Evolutionary conservation across 2,888 invertebrate species (phyloP), one percentile per base, ranked within the genome.

Genomic region (Tetragnatha montana): DNA sequence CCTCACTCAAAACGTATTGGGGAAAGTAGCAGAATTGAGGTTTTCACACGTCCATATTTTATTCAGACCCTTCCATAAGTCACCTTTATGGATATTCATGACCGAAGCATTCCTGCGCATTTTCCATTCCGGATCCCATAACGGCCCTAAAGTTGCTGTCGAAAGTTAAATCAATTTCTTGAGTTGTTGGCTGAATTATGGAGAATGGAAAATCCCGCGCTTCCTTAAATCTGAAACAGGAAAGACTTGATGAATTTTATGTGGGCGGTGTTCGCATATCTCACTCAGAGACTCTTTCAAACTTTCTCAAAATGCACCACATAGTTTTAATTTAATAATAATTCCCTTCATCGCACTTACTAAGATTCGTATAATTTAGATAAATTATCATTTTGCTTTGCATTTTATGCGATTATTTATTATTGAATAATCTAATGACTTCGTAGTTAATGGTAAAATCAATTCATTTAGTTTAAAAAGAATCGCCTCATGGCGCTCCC

Each of bases 311-410:
- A 74, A 35, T 74, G 74, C 35, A 74, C 35, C n/a, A n/a, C n/a
- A n/a, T n/a, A 35, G 74, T 35, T 35, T 74, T 74, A 22, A 22
- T 35, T 21, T 74, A n/a, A n/a, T 74, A 21, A 22, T 21, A 74
- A 12, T 14, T 35, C 6, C 47, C 35, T 74, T 21, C n/a, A 12
- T 6, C 47, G 74, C 14, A 21, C 7, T 12, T 35, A 74, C 35
- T 21, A 22, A n/a, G 47, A 22, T 74, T 22, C 47, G 74, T 47
- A 74, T 74, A 74, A 35, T 47, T 74, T 74, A 74, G 74, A 74
- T 74, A 21, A 35, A 35, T 35, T 35, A 35, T 35, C 35, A 35
- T 35, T 35, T 4, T 2, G 35, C 1, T 35, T 35, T 35, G 35
- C n/a, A n/a, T 35, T 35, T 35, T 4, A 35, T 35, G 35, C 35